These are phyloP conservation scores for Ibycter americanus DNA, from an alignment of 2,797 vertebrate species.

Conservation along the genomic window DNA sequence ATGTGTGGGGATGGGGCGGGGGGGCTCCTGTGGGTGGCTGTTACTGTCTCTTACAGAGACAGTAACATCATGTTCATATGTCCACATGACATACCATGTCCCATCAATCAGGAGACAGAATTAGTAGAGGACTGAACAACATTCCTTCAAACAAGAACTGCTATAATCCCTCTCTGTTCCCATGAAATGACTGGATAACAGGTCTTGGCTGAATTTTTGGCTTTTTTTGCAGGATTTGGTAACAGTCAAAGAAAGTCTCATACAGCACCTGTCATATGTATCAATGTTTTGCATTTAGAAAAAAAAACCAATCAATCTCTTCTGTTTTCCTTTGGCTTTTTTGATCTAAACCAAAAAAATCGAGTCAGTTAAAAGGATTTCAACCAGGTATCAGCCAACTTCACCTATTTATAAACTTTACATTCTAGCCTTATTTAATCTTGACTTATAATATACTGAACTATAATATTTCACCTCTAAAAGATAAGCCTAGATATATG, in stretches of 20 bases:
- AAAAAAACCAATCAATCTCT: rapidly evolving
- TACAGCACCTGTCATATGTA: not conserved
- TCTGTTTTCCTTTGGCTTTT: not conserved
- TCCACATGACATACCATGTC: rapidly evolving
- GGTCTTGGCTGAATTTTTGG: not conserved
- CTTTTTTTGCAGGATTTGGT: not conserved
- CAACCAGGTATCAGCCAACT: not conserved
- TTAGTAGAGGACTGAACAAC: not conserved
- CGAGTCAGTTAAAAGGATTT: not conserved
- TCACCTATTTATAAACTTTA: not conserved
- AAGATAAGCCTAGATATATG: not conserved
- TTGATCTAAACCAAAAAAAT: not conserved
- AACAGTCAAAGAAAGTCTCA: not conserved
- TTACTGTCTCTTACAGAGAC: no score
- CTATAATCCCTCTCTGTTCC: not conserved
- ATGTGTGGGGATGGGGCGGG: rapidly evolving
- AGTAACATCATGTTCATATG: no score
- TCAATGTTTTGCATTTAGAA: not conserved
- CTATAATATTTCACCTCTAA: not conserved
- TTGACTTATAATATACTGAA: not conserved
- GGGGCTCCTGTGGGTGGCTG: rapidly evolving
- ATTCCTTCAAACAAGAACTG: not conserved
- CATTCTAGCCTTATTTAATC: not conserved
- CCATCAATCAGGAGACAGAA: not conserved
- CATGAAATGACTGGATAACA: not conserved